A percentile compares a stretch with the other conserved stretches of the same genome.
These are phyloP conservation scores for Rhinopomastus cyanomelas DNA, from an alignment of 2,113 vertebrate genomes.

Conservation along the genomic window DNA sequence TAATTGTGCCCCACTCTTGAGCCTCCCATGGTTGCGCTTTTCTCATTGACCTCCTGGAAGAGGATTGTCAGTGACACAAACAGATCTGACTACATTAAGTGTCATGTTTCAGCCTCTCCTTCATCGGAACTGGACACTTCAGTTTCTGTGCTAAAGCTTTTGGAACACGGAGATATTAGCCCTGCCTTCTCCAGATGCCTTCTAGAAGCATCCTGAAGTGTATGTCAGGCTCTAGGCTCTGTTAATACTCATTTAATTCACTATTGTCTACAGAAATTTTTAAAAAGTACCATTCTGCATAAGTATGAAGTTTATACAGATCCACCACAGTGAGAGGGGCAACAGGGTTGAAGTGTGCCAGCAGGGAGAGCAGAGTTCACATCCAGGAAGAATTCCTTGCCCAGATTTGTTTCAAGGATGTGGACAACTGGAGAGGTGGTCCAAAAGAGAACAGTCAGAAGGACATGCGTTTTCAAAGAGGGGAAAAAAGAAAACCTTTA, in stretches of 20 bases:
- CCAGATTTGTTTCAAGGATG: not conserved
- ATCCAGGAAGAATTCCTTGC: accelerated
- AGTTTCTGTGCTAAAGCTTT: not conserved
- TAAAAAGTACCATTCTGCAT: not conserved
- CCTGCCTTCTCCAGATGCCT: not conserved
- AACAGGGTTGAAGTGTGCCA: not conserved
- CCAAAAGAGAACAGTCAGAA: not conserved
- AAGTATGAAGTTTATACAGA: not conserved
- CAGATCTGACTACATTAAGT: not conserved
- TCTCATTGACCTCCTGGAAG: not conserved
- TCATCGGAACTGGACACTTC: not conserved
- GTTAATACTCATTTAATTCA: not conserved
- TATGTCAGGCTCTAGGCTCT: not conserved
- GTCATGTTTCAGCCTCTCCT: not conserved
- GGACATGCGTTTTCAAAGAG: not conserved
- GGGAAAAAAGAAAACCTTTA: not conserved
- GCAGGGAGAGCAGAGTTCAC: not conserved
- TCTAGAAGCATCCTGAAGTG: not conserved
- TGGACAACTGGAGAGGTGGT: not conserved
- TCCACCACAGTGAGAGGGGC: too few relatives aligned
- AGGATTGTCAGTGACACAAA: not conserved
- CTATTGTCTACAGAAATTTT: not conserved
- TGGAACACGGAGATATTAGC: accelerated
- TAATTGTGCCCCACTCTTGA: not conserved
- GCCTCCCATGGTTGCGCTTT: not conserved